These are phyloP conservation scores for Drosophila aldrichi DNA, from an alignment of 2,888 invertebrate genomes.

Conservation along the genomic window DNA sequence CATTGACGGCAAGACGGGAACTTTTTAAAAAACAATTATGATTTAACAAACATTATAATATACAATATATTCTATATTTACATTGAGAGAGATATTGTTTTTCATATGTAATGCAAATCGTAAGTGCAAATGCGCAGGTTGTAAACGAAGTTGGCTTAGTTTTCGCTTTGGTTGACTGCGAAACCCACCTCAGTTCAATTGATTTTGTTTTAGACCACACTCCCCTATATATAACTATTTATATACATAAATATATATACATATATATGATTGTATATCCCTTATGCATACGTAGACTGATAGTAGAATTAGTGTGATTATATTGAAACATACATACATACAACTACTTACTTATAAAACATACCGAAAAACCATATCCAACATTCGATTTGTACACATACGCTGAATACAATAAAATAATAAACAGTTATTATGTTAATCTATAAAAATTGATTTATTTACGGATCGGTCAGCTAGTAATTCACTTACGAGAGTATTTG, in stretches of 20 bases:
- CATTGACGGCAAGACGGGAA: conserved; percentile 38
- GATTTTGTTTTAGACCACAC: conserved; percentile 27
- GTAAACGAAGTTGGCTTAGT: conserved; percentile 59
- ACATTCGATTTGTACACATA: conserved; percentile 72
- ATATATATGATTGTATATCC: conserved; percentile 33
- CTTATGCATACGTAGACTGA: conserved; percentile 83
- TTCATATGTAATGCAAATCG: neutral
- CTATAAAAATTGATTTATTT: conserved; percentile 8
- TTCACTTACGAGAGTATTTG: neutral
- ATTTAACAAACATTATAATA: conserved; percentile 23
- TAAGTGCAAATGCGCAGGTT: conserved; percentile 55
- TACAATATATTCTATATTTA: conserved; percentile 11
- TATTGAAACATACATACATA: conserved; percentile 27
- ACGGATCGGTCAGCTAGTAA: neutral
- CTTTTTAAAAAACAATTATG: conserved; percentile 18
- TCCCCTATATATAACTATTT: conserved; percentile 30
- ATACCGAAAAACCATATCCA: conserved; percentile 42
- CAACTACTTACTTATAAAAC: conserved; percentile 29
- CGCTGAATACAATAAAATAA: conserved; percentile 46
- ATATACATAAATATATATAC: conserved; percentile 13
- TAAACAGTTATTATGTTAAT: conserved; percentile 33
- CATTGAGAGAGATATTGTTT: conserved; percentile 5
- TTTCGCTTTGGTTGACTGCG: conserved; percentile 32
- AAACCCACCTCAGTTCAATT: conserved; percentile 19
- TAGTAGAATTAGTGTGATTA: conserved; percentile 76